Base-by-base conservation (phyloP, 2,797 vertebrate genomes). In the Gouania willdenowi region DNA sequence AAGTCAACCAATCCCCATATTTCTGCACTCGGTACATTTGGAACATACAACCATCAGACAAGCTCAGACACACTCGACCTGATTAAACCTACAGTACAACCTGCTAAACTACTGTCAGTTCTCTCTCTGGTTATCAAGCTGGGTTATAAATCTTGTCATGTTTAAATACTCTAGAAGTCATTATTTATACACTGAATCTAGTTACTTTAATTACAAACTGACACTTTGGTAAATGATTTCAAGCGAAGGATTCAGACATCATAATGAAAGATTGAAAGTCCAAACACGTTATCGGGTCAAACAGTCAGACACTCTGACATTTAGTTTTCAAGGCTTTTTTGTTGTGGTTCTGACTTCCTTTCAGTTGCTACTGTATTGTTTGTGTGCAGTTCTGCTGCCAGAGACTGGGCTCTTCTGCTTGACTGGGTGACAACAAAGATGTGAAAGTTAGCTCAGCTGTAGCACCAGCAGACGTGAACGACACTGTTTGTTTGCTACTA, bases 401-500 rank as follows among this genome's bases (percentile, higher is more conserved):
- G 75, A 59, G 70, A 41, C 32, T 66, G 3, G 48, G 63, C 51
- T 70, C 67, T 81, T 82, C 73, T 79, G 81, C 81, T 79, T 58
- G 67, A 78, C 66, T 46, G 71, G 59, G n/a, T 5, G 40, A n/a
- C 16, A 21, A 84, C 84, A 84, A 86, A 81, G 77, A 64, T 6
- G 3, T 10, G 15, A 26, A n/a, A 54, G 68, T 63, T 28, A 66
- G 54, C 48, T 63, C 25, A 2, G 61, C 41, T 23, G 51, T 43
- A 58, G 64, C 66, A 68, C 66, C 57, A 43, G 77, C 62, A 66
- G 72, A 80, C 67, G 71, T 55, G 58, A 76, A 60, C 29, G 58
- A 71, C 77, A 60, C 55, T 15, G 30, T 83, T 75, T 74, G 62
- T 74, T 29, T 79, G 31, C 32, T 28, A 62, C 37, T 71, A 78